These are phyloP conservation scores for Drosophila atripex DNA, from an alignment of 2,888 invertebrate genomes.

Conservation along the genomic window DNA sequence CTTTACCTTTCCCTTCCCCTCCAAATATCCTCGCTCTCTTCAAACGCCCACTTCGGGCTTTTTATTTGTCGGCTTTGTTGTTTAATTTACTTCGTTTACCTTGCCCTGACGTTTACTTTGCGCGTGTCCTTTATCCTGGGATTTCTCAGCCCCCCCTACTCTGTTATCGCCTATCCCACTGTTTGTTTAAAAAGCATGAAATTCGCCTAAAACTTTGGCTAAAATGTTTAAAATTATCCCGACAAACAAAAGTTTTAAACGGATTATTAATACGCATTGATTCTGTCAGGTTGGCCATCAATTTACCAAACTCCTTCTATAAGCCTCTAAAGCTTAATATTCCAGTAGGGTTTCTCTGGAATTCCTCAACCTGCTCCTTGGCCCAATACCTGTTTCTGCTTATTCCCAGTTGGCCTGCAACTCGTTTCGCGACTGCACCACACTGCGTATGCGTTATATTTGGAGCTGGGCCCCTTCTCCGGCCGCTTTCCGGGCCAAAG, in stretches of 20 bases:
- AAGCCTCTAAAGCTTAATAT: conserved; percentile 7
- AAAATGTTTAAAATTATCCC: conserved; percentile 54
- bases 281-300: too few species aligned
- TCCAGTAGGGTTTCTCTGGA: conserved; percentile 19
- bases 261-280: too few species aligned
- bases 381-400: conserved; percentile 26
- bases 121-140: conserved; percentile 47
- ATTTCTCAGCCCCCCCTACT: conserved; percentile 16
- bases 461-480: not conserved
- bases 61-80: conserved; percentile 30
- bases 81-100: conserved; percentile 69
- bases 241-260: too few species aligned
- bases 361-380: conserved; percentile 4
- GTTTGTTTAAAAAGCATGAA: conserved; percentile 55
- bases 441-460: conserved; percentile 39
- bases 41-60: conserved; percentile 16
- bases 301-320: too few species aligned
- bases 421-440: conserved; percentile 25
- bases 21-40: not conserved
- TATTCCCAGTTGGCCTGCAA: conserved; percentile 25
- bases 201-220: conserved; percentile 55
- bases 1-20: conserved; percentile 4
- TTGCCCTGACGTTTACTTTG: conserved; percentile 49
- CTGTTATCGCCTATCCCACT: not conserved
- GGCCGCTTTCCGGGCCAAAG: too few species aligned